Evolutionary conservation across 2,113 vertebrate genomes (phyloP), one percentile per base, ranked within the genome.

Genomic region (Atherinomorus stipes): DNA sequence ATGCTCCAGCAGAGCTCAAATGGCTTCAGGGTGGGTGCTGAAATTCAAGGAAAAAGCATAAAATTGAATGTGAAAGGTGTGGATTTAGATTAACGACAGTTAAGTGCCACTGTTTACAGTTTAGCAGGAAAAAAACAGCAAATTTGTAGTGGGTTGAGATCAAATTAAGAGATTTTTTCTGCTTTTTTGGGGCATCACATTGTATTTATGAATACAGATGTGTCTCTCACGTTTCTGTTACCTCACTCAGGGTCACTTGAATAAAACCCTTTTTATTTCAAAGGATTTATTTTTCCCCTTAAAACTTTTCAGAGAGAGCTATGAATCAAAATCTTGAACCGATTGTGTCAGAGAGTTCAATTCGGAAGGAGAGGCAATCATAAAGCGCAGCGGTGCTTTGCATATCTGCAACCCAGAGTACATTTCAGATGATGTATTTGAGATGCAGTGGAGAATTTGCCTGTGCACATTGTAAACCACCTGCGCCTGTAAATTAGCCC

Each of bases 401-500:
- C 72, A 78, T 71, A 86, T 79, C 72, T 47, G 68, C 62, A 59
- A 44, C 78, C 26, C 16, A 7, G 80, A 78, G 72, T 80, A 66
- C 61, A 81, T 83, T 82, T 72, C 66, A 62, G 64, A 74, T 85
- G 77, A 79, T 83, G 23, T 83, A 85, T 83, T 84, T 74, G 64
- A 66, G 74, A 85, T 80, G 87, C 85, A 25, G 75, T 0, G 50
- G 53, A 76, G 72, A 76, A 62, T 84, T 70, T 74, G 77, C 71
- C 59, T 38, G 71, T 71, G 77, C n/a, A n/a, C 81, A 69, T 77
- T 74, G 83, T 81, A 80, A 86, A 86, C 79, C 88, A 88, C 85
- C 81, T 80, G 81, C 44, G 87, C 89, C 84, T 91, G 88, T 88
- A 90, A 93, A 91, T 92, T 82, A 91, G 87, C 80, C 84, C 83